A percentile compares a stretch with the other conserved stretches of the same genome.
These are phyloP conservation scores for Camelus bactrianus DNA, from an alignment of 2,113 vertebrate species.

Conservation along the genomic window DNA sequence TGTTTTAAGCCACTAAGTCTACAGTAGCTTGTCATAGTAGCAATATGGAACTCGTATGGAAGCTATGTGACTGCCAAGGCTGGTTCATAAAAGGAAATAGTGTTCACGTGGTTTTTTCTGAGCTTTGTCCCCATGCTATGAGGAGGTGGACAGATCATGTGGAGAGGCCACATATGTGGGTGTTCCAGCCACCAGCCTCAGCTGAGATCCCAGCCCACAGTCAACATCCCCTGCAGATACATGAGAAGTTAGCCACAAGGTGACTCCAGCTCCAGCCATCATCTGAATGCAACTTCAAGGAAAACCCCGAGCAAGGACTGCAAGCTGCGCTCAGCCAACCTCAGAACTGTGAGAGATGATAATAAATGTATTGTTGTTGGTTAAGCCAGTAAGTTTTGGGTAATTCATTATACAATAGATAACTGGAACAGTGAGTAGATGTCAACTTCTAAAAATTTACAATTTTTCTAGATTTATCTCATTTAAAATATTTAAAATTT, in stretches of 20 bases:
- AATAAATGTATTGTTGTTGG: background rate
- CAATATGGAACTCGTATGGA: background rate
- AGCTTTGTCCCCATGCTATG: background rate
- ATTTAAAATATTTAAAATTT: background rate
- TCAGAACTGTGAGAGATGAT: background rate
- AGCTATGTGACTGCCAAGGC: background rate
- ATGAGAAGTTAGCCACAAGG: background rate
- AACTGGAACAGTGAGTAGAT: background rate
- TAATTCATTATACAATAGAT: background rate
- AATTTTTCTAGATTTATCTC: background rate
- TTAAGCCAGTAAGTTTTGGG: background rate
- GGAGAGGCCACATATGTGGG: background rate
- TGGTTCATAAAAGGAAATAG: background rate
- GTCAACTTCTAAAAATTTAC: conserved; percentile 1
- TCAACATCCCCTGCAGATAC: background rate
- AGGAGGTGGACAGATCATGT: background rate
- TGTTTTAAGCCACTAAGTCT: background rate
- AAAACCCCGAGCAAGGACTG: background rate
- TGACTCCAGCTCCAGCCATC: background rate
- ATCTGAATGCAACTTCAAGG: background rate
- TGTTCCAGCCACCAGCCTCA: background rate
- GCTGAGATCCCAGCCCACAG: background rate
- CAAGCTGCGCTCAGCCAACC: background rate
- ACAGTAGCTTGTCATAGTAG: background rate
- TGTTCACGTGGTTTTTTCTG: background rate